Evolutionary conservation across 2,888 invertebrate genomes (phyloP).

Genomic region (Himalopsyche tibetana): DNA sequence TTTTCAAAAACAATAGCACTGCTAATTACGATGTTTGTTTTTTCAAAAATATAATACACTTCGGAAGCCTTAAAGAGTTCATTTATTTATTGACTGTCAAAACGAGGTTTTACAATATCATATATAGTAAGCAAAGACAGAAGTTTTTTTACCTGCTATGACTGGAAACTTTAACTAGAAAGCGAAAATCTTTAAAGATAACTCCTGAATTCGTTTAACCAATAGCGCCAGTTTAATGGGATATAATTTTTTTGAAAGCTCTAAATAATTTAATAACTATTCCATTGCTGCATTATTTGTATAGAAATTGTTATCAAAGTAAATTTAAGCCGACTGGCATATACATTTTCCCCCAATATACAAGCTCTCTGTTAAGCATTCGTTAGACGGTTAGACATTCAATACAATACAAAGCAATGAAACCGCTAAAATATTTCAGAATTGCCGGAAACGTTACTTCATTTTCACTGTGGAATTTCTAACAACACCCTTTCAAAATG

Average conservation of each 20-base stretch:
- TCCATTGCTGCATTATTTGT: background rate
- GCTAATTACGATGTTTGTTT: no score
- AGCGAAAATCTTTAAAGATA: no score
- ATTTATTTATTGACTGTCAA: no score
- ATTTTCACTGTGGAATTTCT: constrained; percentile 2
- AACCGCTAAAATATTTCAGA: background rate
- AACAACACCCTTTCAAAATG: constrained; percentile 33
- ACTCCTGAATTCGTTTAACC: background rate
- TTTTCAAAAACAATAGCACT: no score
- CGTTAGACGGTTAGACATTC: background rate
- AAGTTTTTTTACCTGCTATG: no score
- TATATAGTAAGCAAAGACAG: no score
- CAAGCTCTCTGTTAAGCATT: background rate
- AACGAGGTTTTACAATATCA: no score
- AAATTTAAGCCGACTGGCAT: no score
- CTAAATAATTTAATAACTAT: background rate
- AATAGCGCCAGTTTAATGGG: background rate
- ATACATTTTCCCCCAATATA: background rate
- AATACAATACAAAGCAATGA: background rate
- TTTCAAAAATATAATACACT: no score
- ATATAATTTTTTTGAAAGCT: background rate
- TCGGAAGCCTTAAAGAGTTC: no score
- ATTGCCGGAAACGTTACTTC: constrained; percentile 11
- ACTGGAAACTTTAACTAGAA: no score
- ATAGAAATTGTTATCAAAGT: background rate